Evolutionary conservation across 2,113 vertebrate species (phyloP).

Genomic region (Psilopsiagon aurifrons): DNA sequence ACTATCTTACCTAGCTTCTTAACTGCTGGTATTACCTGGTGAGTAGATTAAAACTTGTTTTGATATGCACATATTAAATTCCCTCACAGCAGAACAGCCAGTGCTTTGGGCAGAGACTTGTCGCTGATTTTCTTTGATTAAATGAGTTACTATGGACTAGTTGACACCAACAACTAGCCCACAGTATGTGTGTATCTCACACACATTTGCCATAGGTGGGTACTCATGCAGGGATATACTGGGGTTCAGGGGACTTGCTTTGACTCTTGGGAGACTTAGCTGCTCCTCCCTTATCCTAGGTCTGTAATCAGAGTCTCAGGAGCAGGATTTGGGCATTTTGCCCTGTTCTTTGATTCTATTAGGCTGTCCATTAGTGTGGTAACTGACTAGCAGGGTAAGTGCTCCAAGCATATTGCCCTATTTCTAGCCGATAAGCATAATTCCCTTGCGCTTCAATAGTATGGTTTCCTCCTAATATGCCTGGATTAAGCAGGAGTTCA

Average conservation of each 20-base stretch:
- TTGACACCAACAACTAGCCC: neutral
- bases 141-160: neutral
- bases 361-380: neutral
- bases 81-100: neutral
- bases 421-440: neutral
- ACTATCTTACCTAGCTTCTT: neutral
- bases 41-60: neutral
- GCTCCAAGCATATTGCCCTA: rapidly evolving
- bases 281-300: neutral
- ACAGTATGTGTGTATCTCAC: neutral
- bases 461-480: neutral
- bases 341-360: neutral
- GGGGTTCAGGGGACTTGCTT: neutral
- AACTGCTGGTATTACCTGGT: neutral
- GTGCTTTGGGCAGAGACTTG: neutral
- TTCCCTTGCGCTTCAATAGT: neutral
- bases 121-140: neutral
- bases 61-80: neutral
- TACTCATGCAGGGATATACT: rapidly evolving
- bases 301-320: neutral
- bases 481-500: neutral
- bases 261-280: neutral
- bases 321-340: neutral
- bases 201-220: neutral
- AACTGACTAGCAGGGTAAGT: neutral